phyloP scores from a whole-genome alignment of 2,888 invertebrate species.

The Gasteruption jaculator region DNA sequence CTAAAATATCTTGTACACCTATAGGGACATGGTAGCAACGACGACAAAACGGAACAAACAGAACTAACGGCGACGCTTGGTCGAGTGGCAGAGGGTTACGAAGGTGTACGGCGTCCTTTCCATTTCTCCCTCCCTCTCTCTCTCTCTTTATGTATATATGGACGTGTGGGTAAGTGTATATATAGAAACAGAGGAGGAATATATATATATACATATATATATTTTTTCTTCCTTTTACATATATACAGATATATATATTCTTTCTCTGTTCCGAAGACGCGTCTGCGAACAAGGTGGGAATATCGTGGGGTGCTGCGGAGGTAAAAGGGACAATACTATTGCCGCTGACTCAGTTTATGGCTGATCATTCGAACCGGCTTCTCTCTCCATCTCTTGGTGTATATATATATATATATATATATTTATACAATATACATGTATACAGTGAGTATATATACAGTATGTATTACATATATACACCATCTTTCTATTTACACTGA shows the following conservation, averaged over 20 bases:
- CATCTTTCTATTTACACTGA: too few species aligned
- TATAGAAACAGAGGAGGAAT: too few species aligned
- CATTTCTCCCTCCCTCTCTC: constrained; percentile 17
- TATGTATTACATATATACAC: too few species aligned
- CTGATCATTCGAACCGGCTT: constrained; percentile 43
- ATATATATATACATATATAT: too few species aligned
- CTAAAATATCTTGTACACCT: constrained; percentile 19
- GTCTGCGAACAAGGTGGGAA: constrained; percentile 30
- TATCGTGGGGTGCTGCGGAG: constrained; percentile 31
- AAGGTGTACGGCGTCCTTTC: constrained; percentile 23
- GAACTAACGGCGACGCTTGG: constrained; percentile 8
- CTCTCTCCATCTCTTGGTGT: constrained; percentile 16
- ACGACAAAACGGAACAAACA: constrained; percentile 20
- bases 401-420: constrained; percentile 10
- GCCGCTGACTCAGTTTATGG: constrained; percentile 44
- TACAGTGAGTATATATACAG: not conserved
- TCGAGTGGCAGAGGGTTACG: constrained; percentile 1
- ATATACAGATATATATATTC: too few species aligned
- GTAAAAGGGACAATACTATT: constrained; percentile 36
- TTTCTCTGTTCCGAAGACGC: constrained; percentile 13
- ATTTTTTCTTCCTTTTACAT: constrained; percentile 16
- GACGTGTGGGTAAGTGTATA: too few species aligned
- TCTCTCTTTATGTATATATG: constrained; percentile 11
- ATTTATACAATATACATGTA: constrained; percentile 10
- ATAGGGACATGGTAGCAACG: constrained; percentile 12